Conservation (phyloP, 2,888 invertebrate genomes). For the Cyaniris semiargus region DNA sequence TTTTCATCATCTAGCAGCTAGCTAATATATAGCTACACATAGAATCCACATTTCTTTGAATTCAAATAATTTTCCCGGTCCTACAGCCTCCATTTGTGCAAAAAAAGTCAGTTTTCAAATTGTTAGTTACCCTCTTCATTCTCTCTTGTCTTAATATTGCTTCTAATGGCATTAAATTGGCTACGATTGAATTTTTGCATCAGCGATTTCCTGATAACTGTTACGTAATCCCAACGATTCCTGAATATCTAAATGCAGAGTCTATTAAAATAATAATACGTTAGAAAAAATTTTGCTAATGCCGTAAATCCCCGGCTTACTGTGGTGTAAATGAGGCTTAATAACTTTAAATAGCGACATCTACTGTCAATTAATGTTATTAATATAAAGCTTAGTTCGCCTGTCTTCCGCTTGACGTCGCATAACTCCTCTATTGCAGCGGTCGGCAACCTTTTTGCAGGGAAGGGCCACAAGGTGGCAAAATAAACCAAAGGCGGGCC, state of each 20-base stretch:
- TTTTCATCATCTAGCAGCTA: too few relatives aligned
- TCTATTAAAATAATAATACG: neutral
- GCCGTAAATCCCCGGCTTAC: neutral
- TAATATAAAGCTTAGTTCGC: neutral
- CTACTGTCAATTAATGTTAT: neutral
- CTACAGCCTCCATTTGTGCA: too few relatives aligned
- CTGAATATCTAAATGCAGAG: neutral
- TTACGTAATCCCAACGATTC: conserved; percentile 13
- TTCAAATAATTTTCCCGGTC: too few relatives aligned
- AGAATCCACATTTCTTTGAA: too few relatives aligned
- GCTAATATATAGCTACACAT: too few relatives aligned
- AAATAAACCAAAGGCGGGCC: too few relatives aligned
- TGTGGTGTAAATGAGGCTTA: neutral
- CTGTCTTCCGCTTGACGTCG: neutral
- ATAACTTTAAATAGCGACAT: neutral
- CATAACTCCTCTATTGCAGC: neutral
- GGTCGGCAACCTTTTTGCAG: too few relatives aligned
- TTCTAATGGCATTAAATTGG: conserved; percentile 42
- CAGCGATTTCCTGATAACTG: conserved; percentile 40
- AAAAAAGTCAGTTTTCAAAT: too few relatives aligned
- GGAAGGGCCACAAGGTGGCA: too few relatives aligned
- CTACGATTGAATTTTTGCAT: conserved; percentile 45
- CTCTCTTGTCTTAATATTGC: conserved; percentile 34
- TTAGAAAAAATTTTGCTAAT: neutral
- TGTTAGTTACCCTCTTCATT: too few relatives aligned